Evolutionary conservation across 1,140 invertebrate genomes (phyloP), one percentile per base, ranked within the genome.

Genomic region (Bombus breviceps): DNA sequence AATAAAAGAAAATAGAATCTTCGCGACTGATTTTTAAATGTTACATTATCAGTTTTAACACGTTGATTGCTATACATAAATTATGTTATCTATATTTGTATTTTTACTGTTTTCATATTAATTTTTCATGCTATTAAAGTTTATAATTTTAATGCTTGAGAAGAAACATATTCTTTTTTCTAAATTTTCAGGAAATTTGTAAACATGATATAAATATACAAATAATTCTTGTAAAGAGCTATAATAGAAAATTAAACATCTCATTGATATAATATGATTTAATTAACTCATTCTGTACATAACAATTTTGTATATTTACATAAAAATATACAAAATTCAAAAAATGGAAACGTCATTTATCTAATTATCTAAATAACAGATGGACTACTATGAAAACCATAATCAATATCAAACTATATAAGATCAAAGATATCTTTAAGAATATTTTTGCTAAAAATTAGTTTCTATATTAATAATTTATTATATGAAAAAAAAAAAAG

Each of bases 21-120:
- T 77, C 53, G 25, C 18, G 57, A 41, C 28, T 37, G 9, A 25
- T 25, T 82, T 34, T 71, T 37, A 62, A 73, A 39, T 66, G 22
- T 76, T 78, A 78, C 64, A 68, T 41, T 53, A 78, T 69, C 43
- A 83, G 32, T 83, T 78, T 83, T 83, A 83, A 83, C 81, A 83
- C 74, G 81, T 78, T 83, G 81, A 78, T 13, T 68, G 81, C 81
- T 81, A 81, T 12, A 28, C 28, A 62, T 1, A 10, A 73, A 34
- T 1, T 22, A 59, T 34, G 0, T 47, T 34, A 72, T 57, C 28
- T 73, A 34, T 41, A 12, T 41, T 28, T 72, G 68, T 41, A 39
- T 41, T 53, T 72, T 32, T 78, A 43, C 32, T 34, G 13, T 32
- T 41, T 32, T 8, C 8, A 81, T 57, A n/a, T 25, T 41, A 57